Conservation (phyloP, 2,113 vertebrate species). For the Lepidiolamprologus cunningtoni region DNA sequence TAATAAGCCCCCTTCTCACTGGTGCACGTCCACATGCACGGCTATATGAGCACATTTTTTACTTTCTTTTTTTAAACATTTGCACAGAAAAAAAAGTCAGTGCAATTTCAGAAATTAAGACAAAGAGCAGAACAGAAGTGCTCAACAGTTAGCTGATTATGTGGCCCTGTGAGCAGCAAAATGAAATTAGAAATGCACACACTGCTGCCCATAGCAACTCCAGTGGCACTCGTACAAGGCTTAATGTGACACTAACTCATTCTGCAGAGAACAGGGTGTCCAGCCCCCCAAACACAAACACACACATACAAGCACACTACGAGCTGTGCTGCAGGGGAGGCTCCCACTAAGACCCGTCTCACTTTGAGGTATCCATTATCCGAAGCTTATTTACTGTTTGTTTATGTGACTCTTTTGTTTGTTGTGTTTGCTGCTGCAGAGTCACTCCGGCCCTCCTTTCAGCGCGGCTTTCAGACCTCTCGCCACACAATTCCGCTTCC, state of each 20-base stretch:
- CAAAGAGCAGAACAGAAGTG: conserved; percentile 58
- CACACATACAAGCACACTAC: not conserved
- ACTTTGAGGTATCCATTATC: conserved; percentile 63
- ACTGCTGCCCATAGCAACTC: conserved; percentile 66
- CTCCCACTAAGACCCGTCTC: conserved; percentile 46
- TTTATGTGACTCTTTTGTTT: conserved; percentile 68
- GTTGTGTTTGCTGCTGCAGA: conserved; percentile 51
- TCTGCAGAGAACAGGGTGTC: conserved; percentile 62
- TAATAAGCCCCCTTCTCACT: conserved; percentile 48
- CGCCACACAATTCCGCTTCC: conserved; percentile 29
- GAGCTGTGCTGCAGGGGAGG: conserved; percentile 41
- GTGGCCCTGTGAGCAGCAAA: conserved; percentile 61
- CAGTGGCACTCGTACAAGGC: conserved; percentile 47
- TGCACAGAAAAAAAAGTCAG: not conserved
- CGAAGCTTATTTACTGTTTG: conserved; percentile 65
- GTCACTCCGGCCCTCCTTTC: conserved; percentile 56
- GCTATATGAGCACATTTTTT: not conserved
- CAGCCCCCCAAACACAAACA: not conserved
- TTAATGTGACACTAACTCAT: conserved; percentile 73
- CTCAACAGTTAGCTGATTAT: conserved; percentile 71
- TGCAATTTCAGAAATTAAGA: conserved; percentile 17
- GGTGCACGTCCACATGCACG: not conserved
- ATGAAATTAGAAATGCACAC: conserved; percentile 61
- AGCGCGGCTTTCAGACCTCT: conserved; percentile 48
- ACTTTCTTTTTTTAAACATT: not conserved